phyloP scores from a whole-genome alignment of 1,140 invertebrate species.

The Nasonia giraulti region DNA sequence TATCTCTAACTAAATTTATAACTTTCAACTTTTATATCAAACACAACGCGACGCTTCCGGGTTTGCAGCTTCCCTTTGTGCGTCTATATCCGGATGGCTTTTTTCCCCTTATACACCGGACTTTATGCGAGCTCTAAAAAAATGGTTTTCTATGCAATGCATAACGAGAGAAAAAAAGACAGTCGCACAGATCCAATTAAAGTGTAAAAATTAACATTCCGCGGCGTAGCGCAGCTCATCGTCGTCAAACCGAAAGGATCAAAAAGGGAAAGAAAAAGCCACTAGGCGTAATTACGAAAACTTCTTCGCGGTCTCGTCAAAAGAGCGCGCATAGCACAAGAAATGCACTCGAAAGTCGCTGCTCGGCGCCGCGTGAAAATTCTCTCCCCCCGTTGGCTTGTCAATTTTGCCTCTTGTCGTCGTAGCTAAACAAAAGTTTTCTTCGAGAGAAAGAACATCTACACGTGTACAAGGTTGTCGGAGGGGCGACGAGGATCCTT shows the following conservation, averaged over 20 bases:
- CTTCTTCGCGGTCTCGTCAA: neutral
- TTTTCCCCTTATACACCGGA: too few species aligned
- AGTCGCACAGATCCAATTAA: too few species aligned
- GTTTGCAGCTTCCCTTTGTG: too few species aligned
- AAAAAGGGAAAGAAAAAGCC: neutral
- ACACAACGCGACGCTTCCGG: too few species aligned
- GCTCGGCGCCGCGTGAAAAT: conserved; percentile 18
- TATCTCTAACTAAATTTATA: too few species aligned
- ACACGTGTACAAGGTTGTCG: neutral
- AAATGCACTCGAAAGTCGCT: neutral
- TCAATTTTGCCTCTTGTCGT: neutral
- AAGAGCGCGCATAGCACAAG: neutral
- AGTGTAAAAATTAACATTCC: too few species aligned
- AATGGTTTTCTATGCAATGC: too few species aligned
- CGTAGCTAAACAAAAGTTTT: conserved; percentile 7
- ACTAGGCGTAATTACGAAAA: conserved; percentile 11
- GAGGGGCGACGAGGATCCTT: neutral
- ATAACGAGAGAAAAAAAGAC: too few species aligned
- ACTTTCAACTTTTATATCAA: too few species aligned
- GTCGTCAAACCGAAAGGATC: neutral
- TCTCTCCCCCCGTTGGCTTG: neutral
- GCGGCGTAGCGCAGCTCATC: too few species aligned
- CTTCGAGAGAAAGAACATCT: neutral
- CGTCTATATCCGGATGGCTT: too few species aligned
- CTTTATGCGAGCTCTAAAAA: too few species aligned